Evolutionary conservation across 2,888 invertebrate genomes (phyloP).

Genomic region (Macropis europaea): DNA sequence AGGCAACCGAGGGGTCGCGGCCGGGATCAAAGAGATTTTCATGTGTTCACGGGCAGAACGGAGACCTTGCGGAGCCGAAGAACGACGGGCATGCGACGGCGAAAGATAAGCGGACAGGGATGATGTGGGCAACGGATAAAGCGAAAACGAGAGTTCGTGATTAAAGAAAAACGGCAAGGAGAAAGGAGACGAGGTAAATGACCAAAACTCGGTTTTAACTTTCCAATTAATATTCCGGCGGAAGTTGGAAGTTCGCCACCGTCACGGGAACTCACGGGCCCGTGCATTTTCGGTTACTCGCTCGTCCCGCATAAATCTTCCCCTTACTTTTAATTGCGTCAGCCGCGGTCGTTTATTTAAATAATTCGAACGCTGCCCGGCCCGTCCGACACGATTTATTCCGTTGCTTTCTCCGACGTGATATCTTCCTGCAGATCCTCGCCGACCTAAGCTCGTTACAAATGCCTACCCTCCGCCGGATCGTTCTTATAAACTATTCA

Average conservation of each 20-base stretch:
- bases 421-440: not conserved
- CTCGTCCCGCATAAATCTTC: slow-evolving; percentile 68
- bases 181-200: slow-evolving; percentile 33
- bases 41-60: slow-evolving; percentile 25
- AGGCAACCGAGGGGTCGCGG: slow-evolving; percentile 34
- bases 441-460: slow-evolving; percentile 18
- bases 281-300: slow-evolving; percentile 39
- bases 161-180: not conserved
- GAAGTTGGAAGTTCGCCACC: slow-evolving; percentile 33
- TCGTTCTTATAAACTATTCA: slow-evolving; percentile 49
- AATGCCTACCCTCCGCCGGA: slow-evolving; percentile 16
- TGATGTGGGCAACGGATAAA: not conserved
- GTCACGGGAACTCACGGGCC: slow-evolving; percentile 17
- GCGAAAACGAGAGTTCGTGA: slow-evolving; percentile 16
- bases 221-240: slow-evolving; percentile 72
- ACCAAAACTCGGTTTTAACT: slow-evolving; percentile 67
- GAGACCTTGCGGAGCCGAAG: slow-evolving; percentile 15
- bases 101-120: not conserved
- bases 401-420: not conserved
- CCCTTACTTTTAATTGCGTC: slow-evolving; percentile 72
- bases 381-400: slow-evolving; percentile 41
- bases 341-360: slow-evolving; percentile 68
- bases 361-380: slow-evolving; percentile 66
- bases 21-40: slow-evolving; percentile 56
- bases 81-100: too few species aligned